Conservation (phyloP, 2,113 vertebrate genomes). For the Sarotherodon lohbergeri region DNA sequence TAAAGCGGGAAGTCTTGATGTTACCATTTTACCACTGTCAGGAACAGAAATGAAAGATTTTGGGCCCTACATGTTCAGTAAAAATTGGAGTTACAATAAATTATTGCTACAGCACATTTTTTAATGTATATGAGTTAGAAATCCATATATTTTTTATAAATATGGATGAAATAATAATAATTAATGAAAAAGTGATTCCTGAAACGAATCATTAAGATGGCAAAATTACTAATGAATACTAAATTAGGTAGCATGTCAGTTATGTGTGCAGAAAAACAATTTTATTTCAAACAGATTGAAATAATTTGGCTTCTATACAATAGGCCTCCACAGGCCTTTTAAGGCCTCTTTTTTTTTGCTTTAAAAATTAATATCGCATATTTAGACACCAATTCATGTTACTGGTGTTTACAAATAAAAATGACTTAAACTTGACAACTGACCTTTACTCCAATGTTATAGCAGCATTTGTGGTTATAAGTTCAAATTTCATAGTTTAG, state of each 20-base stretch:
- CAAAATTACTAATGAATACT: background rate
- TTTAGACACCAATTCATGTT: background rate
- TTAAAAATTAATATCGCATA: background rate
- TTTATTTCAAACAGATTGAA: background rate
- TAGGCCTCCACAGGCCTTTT: background rate
- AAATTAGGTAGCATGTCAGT: background rate
- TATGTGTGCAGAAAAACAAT: background rate
- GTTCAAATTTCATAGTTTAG: background rate
- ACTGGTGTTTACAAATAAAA: background rate
- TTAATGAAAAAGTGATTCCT: background rate
- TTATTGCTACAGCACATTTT: background rate
- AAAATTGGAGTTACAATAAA: background rate
- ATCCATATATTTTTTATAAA: background rate
- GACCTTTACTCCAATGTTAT: background rate
- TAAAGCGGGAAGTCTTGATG: background rate
- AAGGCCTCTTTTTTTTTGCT: background rate
- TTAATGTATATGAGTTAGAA: background rate
- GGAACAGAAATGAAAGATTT: background rate
- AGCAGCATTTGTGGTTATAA: background rate
- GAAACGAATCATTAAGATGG: background rate
- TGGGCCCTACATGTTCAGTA: background rate
- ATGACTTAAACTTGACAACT: background rate
- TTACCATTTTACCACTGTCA: background rate
- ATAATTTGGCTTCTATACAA: background rate
- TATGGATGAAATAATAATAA: background rate